phyloP scores from a whole-genome alignment of 1,140 invertebrate genomes.

The Brachionus rubens region DNA sequence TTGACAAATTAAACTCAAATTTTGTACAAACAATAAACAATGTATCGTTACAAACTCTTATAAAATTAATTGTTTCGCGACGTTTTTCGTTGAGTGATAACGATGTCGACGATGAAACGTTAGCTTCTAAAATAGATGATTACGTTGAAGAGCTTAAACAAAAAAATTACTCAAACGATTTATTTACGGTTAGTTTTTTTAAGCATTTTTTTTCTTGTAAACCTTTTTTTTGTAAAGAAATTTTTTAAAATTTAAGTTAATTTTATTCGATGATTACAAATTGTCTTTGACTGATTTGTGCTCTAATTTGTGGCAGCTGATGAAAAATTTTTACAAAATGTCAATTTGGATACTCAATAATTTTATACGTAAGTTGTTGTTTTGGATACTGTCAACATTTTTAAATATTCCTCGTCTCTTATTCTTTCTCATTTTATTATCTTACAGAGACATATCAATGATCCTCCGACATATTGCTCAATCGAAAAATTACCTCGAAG shows the following conservation, averaged over 20 bases:
- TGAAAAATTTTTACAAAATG: constrained; percentile 37
- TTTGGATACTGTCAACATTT: neutral
- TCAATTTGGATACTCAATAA: constrained; percentile 19
- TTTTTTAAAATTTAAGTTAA: neutral
- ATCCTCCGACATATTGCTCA: too few relatives aligned
- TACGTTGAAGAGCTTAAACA: neutral
- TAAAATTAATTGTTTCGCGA: neutral
- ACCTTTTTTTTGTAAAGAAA: neutral
- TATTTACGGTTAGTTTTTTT: constrained; percentile 13
- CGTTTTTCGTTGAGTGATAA: neutral
- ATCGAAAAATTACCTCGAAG: too few relatives aligned
- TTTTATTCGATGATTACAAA: constrained; percentile 6
- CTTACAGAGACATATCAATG: too few relatives aligned
- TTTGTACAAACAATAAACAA: neutral
- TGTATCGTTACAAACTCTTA: constrained; percentile 7
- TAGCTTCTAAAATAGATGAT: neutral
- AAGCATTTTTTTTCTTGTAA: neutral
- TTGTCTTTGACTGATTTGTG: neutral
- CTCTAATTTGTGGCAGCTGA: constrained; percentile 4
- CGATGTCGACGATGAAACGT: neutral
- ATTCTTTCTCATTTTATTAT: too few relatives aligned
- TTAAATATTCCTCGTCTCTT: too few relatives aligned
- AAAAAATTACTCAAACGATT: constrained; percentile 19
- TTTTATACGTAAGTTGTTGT: neutral
- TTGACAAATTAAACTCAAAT: constrained; percentile 2